Base-by-base conservation (phyloP, 1,140 invertebrate genomes). In the Nasonia giraulti region DNA sequence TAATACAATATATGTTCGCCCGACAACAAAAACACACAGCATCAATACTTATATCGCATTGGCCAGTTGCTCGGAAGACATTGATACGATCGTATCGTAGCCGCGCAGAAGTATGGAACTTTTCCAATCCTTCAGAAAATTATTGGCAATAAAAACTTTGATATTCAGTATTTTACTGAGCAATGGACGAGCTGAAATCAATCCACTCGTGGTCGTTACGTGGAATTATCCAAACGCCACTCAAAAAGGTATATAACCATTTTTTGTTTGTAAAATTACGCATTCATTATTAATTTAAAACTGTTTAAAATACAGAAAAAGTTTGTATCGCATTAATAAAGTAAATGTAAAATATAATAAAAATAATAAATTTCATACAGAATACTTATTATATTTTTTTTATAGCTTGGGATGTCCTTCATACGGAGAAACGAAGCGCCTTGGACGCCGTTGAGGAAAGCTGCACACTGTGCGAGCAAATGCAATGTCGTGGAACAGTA, bases 401-500 rank as follows among this genome's bases (percentile, higher is more conserved):
- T 94, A 68, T 85, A 98, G 97, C 96, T 23, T 98, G 97, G 97
- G 91, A 95, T 83, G 90, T 94, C 4, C 86, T 98, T 2, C 89
- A 93, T 62, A 88, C 93, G 47, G 86, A 93, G 27, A 94, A 94
- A 82, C 92, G 94, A 50, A 93, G 93, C 77, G 95, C 96, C 2
- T 84, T 99, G 17, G 98, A 99, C 93, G 97, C 98, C 1, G 94
- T 99, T 27, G 97, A 98, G 89, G 93, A 93, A 84, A 97, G 98
- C 6, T 98, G 98, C 88, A 93, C 94, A 31, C 92, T 94, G 14
- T 99, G 99, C 93, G 98, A 99, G 93, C 90, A 93, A 7, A 90
- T 95, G 81, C 97, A 98, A 91, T 99, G 98, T 93, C 97, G 98
- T 92, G 94, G 94, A 12, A 98, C 98, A 6, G 98, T 99, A 12